phyloP scores from a whole-genome alignment of 2,113 vertebrate genomes.

The Capra hircus region DNA sequence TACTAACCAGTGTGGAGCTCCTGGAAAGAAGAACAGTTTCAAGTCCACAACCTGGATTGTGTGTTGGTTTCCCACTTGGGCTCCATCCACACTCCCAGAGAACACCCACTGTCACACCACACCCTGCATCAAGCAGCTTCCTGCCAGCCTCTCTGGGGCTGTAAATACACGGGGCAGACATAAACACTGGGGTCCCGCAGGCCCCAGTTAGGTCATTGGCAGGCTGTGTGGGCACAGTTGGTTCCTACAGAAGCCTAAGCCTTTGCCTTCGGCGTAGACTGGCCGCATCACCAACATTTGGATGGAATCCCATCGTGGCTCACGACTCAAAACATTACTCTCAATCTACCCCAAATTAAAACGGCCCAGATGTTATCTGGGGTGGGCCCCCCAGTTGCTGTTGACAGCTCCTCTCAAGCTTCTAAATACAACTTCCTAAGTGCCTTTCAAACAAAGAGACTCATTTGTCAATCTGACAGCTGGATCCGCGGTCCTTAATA shows the following conservation, averaged over 20 bases:
- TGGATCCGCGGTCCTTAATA: not conserved
- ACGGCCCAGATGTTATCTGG: not conserved
- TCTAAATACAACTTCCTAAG: constrained; percentile 12
- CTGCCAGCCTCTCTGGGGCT: not conserved
- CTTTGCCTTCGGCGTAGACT: not conserved
- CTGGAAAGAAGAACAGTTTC: not conserved
- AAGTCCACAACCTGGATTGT: not conserved
- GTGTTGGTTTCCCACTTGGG: not conserved
- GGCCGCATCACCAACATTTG: not conserved
- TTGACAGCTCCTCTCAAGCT: not conserved
- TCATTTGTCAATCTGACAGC: constrained; percentile 51
- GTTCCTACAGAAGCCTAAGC: not conserved
- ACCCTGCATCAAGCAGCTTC: not conserved
- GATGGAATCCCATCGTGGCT: not conserved
- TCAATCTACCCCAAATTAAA: not conserved
- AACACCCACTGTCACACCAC: not conserved
- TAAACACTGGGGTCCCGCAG: not conserved
- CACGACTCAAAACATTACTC: not conserved
- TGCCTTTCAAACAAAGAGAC: constrained; percentile 22
- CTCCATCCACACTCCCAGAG: not conserved
- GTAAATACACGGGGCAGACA: not conserved
- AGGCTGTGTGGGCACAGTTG: not conserved
- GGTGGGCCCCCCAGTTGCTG: not conserved
- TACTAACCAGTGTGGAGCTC: not conserved
- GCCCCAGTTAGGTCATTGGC: not conserved